A percentile compares a stretch with the other conserved stretches of the same genome.
Conservation (phyloP, 2,797 vertebrate genomes). For the Pseudopleuronectes americanus region DNA sequence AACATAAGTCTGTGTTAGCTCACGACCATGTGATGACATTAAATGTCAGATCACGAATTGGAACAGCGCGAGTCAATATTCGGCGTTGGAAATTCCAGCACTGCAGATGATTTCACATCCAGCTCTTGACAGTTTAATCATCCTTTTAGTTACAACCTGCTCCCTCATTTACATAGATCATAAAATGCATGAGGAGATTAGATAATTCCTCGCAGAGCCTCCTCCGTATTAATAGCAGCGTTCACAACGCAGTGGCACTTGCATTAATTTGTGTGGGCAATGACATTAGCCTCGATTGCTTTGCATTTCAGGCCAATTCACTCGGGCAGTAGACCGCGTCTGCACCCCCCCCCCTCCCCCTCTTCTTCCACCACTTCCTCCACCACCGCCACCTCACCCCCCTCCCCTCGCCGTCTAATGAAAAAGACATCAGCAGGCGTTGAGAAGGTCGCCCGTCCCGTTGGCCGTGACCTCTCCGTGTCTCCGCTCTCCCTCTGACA, state of each 20-base stretch:
- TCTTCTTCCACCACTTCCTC: not conserved
- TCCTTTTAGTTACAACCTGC: slow-evolving; percentile 67
- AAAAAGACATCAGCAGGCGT: slow-evolving; percentile 77
- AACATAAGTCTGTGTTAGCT: not conserved
- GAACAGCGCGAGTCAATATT: not conserved
- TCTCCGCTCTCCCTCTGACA: slow-evolving; percentile 73
- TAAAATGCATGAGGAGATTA: slow-evolving; percentile 66
- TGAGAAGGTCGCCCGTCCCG: slow-evolving; percentile 69
- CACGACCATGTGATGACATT: not conserved
- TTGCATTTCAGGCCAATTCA: slow-evolving; percentile 71
- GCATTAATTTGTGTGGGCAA: slow-evolving; percentile 76
- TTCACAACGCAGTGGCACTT: slow-evolving; percentile 62
- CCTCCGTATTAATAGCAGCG: slow-evolving; percentile 64
- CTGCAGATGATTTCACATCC: slow-evolving; percentile 45
- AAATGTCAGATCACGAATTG: not conserved
- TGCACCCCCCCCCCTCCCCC: slow-evolving; percentile 8
- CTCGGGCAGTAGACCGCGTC: slow-evolving; percentile 58
- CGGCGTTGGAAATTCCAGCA: slow-evolving; percentile 25
- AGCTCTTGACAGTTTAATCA: slow-evolving; percentile 67
- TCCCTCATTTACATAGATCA: slow-evolving; percentile 66
- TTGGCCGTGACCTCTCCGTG: slow-evolving; percentile 60
- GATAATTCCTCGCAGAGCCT: slow-evolving; percentile 59
- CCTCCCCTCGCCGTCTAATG: slow-evolving; percentile 69
- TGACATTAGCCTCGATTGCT: slow-evolving; percentile 77
- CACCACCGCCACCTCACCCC: slow-evolving; percentile 2